Evolutionary conservation across 2,888 invertebrate genomes (phyloP), one percentile per base, ranked within the genome.

Genomic region (Caradrina clavipalpis): DNA sequence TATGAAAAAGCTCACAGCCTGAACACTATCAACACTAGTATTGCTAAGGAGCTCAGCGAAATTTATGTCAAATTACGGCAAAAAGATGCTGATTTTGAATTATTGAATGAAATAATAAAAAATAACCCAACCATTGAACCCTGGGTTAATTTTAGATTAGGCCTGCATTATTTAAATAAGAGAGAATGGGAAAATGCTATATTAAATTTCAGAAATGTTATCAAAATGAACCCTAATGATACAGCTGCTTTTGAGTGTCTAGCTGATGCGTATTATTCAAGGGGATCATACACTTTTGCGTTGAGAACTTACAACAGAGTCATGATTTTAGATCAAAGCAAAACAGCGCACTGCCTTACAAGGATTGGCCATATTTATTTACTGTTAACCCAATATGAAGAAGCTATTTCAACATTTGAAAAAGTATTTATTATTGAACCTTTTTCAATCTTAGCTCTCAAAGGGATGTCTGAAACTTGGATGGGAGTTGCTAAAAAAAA

Each of bases 251-350:
- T 98, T 98, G 99, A 99, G 93, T 97, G 98, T 79, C 94, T 99
- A 81, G 99, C 98, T 50, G 99, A 99, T 96, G 98, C 98, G 0
- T 99, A 99, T 92, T 97, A 97, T 85, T 97, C 97, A n/a, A 96
- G 98, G 81, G 99, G 99, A 2, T 98, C 99, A n/a, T 98, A 97
- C 88, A 97, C 97, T 56, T 98, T 99, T 10, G 98, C 99, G 17
- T 94, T 98, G 69, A 98, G 98, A 89, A 98, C 98, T 47, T 99
- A 98, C 91, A 97, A 97, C 80, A 97, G 97, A 94, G 98, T 98
- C 17, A 96, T 97, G 56, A 97, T 97, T 87, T 91, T 98, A 70
- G 96, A 97, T 79, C 95, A 97, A 13, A 94, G 91, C 26, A 97
- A 97, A 84, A 81, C 89, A 61, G 90, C 97, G 26, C 98, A 98